A percentile compares a stretch with the other conserved stretches of the same genome.
phyloP scores from a whole-genome alignment of 1,140 invertebrate genomes.

The Listronotus oregonensis region DNA sequence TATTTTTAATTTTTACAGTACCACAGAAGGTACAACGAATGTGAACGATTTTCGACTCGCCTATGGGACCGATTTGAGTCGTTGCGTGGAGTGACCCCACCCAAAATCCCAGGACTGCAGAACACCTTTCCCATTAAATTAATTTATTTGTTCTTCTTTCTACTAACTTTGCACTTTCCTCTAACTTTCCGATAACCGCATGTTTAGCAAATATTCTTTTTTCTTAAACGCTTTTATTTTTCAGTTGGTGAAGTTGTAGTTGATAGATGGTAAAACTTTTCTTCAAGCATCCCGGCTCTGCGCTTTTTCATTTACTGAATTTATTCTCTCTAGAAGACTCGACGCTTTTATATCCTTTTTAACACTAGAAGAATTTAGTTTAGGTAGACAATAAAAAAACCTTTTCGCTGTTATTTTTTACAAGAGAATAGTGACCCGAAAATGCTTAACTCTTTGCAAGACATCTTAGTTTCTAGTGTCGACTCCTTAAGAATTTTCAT shows the following conservation, averaged over 20 bases:
- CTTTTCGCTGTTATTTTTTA: slow-evolving; percentile 28
- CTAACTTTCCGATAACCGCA: slow-evolving; percentile 19
- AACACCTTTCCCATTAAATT: slow-evolving; percentile 12
- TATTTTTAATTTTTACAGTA: slow-evolving; percentile 51
- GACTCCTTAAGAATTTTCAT: slow-evolving; percentile 15
- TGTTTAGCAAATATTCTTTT: slow-evolving; percentile 15
- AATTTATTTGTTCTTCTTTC: slow-evolving; percentile 7
- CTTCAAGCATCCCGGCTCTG: slow-evolving; percentile 29
- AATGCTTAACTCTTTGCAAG: slow-evolving; percentile 14
- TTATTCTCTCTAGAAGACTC: slow-evolving; percentile 43
- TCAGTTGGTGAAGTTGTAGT: slow-evolving; percentile 54
- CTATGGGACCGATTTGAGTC: slow-evolving; percentile 37
- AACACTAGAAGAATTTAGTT: slow-evolving; percentile 30
- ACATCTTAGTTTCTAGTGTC: slow-evolving; percentile 32
- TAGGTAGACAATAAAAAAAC: slow-evolving; percentile 8
- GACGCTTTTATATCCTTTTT: slow-evolving; percentile 42
- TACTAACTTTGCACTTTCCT: slow-evolving; percentile 14
- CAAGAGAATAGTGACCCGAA: neutral
- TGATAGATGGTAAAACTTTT: slow-evolving; percentile 49
- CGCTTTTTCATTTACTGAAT: slow-evolving; percentile 40
- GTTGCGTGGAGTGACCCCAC: slow-evolving; percentile 38
- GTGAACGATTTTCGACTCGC: slow-evolving; percentile 40
- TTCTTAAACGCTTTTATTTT: slow-evolving; percentile 46
- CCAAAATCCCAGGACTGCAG: slow-evolving; percentile 18
- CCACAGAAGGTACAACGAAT: slow-evolving; percentile 41